phyloP scores from a whole-genome alignment of 2,888 invertebrate species.

The Adelphocoris suturalis region DNA sequence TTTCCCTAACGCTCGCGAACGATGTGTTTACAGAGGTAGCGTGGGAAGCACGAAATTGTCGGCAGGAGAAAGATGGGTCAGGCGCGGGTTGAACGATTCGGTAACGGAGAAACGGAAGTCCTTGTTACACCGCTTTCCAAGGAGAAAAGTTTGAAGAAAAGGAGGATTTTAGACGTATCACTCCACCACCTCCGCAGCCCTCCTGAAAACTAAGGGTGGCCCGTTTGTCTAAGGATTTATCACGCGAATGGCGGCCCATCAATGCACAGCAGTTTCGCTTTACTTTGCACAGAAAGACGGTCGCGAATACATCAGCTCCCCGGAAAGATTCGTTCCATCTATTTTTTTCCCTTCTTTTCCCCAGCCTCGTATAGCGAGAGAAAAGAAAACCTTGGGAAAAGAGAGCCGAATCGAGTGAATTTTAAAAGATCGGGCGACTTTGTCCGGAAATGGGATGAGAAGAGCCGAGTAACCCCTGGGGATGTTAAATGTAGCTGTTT shows the following conservation, averaged over 20 bases:
- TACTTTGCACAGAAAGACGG: constrained; percentile 28
- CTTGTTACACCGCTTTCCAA: constrained; percentile 14
- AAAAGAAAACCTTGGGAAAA: background rate
- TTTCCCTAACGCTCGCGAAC: background rate
- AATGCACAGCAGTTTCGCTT: constrained; percentile 27
- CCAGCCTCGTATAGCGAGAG: background rate
- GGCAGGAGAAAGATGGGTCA: background rate
- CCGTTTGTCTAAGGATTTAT: constrained; percentile 39
- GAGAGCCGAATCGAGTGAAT: background rate
- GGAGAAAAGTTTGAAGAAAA: background rate
- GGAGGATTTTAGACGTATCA: constrained; percentile 22
- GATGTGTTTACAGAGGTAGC: background rate
- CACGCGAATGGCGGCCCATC: constrained; percentile 31
- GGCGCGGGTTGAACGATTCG: background rate
- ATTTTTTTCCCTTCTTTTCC: background rate
- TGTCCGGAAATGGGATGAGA: background rate
- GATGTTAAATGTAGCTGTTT: constrained; percentile 35
- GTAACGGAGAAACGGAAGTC: background rate
- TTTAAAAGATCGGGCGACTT: background rate
- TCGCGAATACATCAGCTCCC: constrained; percentile 39
- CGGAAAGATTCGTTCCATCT: constrained; percentile 6
- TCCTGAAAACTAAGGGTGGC: constrained; percentile 7
- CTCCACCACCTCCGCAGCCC: background rate
- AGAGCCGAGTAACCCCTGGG: background rate
- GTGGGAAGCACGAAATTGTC: background rate